Evolutionary conservation across 2,888 invertebrate genomes (phyloP).

Genomic region (Notocelia uddmanniana): DNA sequence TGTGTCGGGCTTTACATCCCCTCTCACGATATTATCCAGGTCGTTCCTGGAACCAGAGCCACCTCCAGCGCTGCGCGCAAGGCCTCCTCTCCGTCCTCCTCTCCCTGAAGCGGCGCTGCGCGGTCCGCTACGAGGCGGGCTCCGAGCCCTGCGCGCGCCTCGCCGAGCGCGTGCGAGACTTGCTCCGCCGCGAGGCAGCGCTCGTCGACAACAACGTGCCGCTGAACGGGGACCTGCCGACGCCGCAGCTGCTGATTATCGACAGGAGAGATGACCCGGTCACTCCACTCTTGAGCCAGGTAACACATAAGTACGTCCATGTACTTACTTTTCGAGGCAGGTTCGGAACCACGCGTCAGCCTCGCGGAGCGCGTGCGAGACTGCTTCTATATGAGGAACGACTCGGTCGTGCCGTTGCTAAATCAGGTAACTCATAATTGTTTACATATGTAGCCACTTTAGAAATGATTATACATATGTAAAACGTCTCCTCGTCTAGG

Average conservation of each 20-base stretch:
- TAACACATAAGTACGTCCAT: constrained; percentile 59
- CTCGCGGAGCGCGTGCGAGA: too few species aligned
- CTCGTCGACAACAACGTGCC: constrained; percentile 94
- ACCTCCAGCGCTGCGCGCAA: constrained; percentile 92
- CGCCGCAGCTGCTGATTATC: constrained; percentile 94
- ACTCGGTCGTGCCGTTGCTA: too few species aligned
- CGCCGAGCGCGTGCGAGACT: constrained; percentile 94
- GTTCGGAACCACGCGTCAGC: too few species aligned
- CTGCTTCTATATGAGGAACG: too few species aligned
- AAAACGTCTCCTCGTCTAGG: too few species aligned
- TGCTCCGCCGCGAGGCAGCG: constrained; percentile 94
- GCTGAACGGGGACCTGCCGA: constrained; percentile 91
- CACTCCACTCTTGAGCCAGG: constrained; percentile 97
- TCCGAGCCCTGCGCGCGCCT: constrained; percentile 94
- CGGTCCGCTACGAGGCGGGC: constrained; percentile 94
- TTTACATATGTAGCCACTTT: too few species aligned
- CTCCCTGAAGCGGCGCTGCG: constrained; percentile 95
- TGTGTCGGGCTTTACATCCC: too few species aligned
- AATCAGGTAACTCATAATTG: too few species aligned
- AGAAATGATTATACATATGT: too few species aligned
- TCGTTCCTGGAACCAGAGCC: constrained; percentile 91
- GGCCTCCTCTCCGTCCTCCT: constrained; percentile 94
- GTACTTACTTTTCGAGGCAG: too few species aligned
- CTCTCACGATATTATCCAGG: constrained; percentile 74
- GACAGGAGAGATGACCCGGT: constrained; percentile 98